A percentile compares a stretch with the other conserved stretches of the same genome.
Conservation (phyloP, 2,113 vertebrate species). For the Gavia stellata region DNA sequence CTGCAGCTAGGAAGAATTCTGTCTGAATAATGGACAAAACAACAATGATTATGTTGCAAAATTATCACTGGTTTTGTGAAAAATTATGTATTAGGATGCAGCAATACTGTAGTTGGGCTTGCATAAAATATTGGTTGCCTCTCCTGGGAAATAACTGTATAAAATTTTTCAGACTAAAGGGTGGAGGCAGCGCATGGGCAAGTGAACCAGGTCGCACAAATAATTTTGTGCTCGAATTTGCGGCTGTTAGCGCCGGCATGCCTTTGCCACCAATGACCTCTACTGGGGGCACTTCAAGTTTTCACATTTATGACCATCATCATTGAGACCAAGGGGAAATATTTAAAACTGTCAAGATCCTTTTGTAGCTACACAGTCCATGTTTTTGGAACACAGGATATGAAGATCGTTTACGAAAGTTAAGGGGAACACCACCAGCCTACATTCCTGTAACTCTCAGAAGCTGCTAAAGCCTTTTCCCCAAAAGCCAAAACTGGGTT, state of each 20-base stretch:
- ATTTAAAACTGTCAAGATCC: no score
- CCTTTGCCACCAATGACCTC: neutral
- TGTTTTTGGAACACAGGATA: fast-evolving
- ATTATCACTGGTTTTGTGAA: neutral
- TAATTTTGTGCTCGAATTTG: neutral
- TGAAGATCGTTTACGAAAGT: neutral
- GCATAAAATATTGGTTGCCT: neutral
- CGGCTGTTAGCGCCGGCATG: fast-evolving
- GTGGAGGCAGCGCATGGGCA: fast-evolving
- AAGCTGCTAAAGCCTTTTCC: neutral
- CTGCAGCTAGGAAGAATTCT: neutral
- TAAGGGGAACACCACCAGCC: neutral
- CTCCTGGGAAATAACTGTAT: neutral
- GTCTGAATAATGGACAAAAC: fast-evolving
- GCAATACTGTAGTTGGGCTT: neutral
- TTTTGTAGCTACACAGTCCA: neutral
- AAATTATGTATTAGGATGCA: fast-evolving
- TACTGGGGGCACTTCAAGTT: neutral
- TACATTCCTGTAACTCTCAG: neutral
- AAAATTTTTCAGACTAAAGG: neutral
- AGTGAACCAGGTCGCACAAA: fast-evolving
- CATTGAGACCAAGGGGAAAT: neutral
- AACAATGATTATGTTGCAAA: neutral
- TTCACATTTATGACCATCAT: fast-evolving
- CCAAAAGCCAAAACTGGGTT: neutral